Conservation (phyloP, 2,113 vertebrate genomes). For the Spermophilus dauricus region DNA sequence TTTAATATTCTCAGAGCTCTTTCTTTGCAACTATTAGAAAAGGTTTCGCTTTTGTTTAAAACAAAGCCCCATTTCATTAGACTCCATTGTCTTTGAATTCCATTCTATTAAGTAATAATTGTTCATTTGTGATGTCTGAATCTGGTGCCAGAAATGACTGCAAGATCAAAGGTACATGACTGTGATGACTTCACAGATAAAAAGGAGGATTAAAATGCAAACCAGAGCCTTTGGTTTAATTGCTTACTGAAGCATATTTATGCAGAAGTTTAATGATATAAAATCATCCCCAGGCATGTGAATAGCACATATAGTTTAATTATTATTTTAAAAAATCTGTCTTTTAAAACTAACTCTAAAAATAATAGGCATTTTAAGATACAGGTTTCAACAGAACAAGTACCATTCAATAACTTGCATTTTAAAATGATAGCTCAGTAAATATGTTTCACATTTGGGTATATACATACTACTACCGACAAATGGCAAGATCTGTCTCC, state of each 20-base stretch:
- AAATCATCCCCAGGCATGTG: slow-evolving; percentile 74
- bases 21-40: slow-evolving; percentile 71
- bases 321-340: slow-evolving; percentile 59
- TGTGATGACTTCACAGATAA: slow-evolving; percentile 82
- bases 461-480: not conserved
- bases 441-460: not conserved
- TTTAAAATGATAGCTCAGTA: slow-evolving; percentile 50
- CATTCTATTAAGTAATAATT: slow-evolving; percentile 83
- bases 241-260: slow-evolving; percentile 83
- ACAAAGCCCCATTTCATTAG: slow-evolving; percentile 81
- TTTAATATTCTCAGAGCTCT: slow-evolving; percentile 62
- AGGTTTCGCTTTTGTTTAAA: slow-evolving; percentile 72
- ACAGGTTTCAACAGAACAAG: slow-evolving; percentile 63
- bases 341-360: slow-evolving; percentile 69
- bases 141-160: slow-evolving; percentile 82
- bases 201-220: slow-evolving; percentile 81
- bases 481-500: slow-evolving; percentile 32
- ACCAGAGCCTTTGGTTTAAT: slow-evolving; percentile 78
- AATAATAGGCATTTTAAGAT: slow-evolving; percentile 62
- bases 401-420: slow-evolving; percentile 64
- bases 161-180: slow-evolving; percentile 84
- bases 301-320: slow-evolving; percentile 77
- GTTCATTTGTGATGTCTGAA: slow-evolving; percentile 84
- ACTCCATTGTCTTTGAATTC: slow-evolving; percentile 82
- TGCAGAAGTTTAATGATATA: slow-evolving; percentile 83